Base-by-base conservation (phyloP, 2,113 vertebrate species). In the Rhadina sibilatrix region DNA sequence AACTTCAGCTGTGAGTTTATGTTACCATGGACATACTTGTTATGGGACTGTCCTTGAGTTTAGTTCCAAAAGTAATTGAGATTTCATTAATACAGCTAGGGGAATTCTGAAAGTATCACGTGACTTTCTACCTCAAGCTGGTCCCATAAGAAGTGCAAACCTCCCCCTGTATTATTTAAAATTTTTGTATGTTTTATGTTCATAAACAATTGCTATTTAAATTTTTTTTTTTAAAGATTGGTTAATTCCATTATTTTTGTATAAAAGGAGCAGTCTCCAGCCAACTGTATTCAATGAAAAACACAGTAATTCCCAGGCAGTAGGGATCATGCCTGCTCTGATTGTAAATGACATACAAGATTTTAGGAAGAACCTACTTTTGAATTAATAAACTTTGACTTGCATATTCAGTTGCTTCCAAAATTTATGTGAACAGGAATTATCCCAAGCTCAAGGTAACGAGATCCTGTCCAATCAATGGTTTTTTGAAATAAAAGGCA, bases 401-500 rank as follows among this genome's bases (percentile, higher is more conserved):
- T 71, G 30, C 42, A 10, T 21, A 13, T 47, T 60, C 44, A 47
- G 4, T 63, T 94, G 56, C 64, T 94, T 75, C 66, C 52, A 54
- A 59, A 82, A 60, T 70, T 28, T 13, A 49, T 6, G 56, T 15
- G 70, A 65, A 56, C 10, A 11, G 71, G 46, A 72, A 59, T 86
- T 85, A 83, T 7, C 50, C 44, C 40, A 56, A 68, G 33, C 44
- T 88, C 50, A 31, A 3, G 5, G 54, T 66, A 70, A 70, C 2
- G 4, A 38, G 42, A 74, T 21, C n/a, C 23, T 59, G 27, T 77
- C 52, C 27, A 27, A 2, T 18, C 61, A 64, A 8, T 40, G 15
- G 11, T 25, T 93, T 93, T 90, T 56, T 79, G 52, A 92, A 97
- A 92, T 82, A 86, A 97, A 76, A 93, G 75, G 30, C 90, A 53